Percentiles rank a stretch among this genome's conserved stretches.
Evolutionary conservation across 2,797 vertebrate species (phyloP).

Genomic region (Gobionotothen gibberifrons): DNA sequence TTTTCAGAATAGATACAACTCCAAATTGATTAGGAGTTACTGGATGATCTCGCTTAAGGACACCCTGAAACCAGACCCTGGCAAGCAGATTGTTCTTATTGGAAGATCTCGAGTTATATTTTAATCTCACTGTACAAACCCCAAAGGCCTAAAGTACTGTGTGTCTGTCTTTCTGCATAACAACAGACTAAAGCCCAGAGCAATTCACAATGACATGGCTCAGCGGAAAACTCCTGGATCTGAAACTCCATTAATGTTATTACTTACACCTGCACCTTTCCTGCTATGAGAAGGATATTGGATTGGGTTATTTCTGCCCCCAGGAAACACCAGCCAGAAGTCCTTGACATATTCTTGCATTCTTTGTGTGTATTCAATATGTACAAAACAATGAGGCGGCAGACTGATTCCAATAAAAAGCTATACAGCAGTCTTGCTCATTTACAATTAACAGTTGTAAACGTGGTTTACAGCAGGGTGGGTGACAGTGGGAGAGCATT

Average conservation of each 20-base stretch:
- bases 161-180: background rate
- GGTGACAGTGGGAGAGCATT: background rate
- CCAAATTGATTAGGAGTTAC: slow-evolving; percentile 22
- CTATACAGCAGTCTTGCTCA: background rate
- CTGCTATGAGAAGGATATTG: background rate
- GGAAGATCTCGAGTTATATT: background rate
- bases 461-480: background rate
- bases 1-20: slow-evolving; percentile 32
- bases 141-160: slow-evolving; percentile 5
- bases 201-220: background rate
- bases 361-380: background rate
- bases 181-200: background rate
- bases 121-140: slow-evolving; percentile 15
- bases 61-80: slow-evolving; percentile 10
- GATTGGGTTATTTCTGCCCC: background rate
- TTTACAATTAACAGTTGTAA: background rate
- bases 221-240: background rate
- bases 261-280: background rate
- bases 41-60: slow-evolving; percentile 13
- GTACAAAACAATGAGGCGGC: background rate
- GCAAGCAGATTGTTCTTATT: slow-evolving; percentile 5
- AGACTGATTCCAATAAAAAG: background rate
- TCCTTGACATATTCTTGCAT: background rate
- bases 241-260: slow-evolving; percentile 3
- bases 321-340: background rate